Percentiles rank a stretch among this genome's conserved stretches.
Conservation (phyloP, 1,140 invertebrate genomes). For the Drosophila teissieri region DNA sequence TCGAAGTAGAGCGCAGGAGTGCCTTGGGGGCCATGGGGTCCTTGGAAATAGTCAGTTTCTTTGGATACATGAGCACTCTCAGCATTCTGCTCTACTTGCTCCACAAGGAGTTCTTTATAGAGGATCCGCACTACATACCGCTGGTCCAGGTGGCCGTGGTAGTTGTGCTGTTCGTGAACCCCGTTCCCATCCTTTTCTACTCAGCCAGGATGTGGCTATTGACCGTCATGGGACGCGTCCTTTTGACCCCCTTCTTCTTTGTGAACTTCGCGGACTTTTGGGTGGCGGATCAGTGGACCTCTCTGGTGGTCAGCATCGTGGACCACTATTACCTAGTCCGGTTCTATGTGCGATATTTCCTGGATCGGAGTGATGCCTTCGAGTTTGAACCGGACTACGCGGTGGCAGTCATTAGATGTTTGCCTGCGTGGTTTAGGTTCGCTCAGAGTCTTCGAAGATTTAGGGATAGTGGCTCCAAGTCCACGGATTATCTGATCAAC, state of each 20-base stretch:
- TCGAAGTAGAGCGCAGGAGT: conserved; percentile 90
- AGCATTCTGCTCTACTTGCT: conserved; percentile 85
- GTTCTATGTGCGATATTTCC: conserved; percentile 51
- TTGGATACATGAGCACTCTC: conserved; percentile 89
- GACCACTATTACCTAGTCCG: conserved; percentile 88
- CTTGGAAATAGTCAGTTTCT: conserved; percentile 88
- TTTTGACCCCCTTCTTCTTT: conserved; percentile 92
- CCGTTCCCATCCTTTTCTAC: conserved; percentile 84
- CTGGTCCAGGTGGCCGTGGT: conserved; percentile 86
- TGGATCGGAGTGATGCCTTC: neutral
- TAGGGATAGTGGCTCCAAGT: conserved; percentile 84
- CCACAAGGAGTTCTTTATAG: conserved; percentile 83
- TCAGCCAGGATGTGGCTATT: conserved; percentile 85
- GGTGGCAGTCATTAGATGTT: conserved; percentile 88
- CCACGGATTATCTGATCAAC: conserved; percentile 90
- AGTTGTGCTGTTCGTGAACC: conserved; percentile 88
- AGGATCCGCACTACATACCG: conserved; percentile 87
- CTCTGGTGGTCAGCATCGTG: conserved; percentile 90
- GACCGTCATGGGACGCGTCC: conserved; percentile 86
- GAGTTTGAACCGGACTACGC: conserved; percentile 46
- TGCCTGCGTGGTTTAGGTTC: conserved; percentile 94
- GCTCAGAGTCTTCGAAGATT: conserved; percentile 93
- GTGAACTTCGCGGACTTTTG: conserved; percentile 96
- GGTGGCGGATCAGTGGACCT: conserved; percentile 96
- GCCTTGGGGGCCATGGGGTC: conserved; percentile 88